Percentiles rank a stretch among this genome's conserved stretches.
Conservation (phyloP, 1,140 invertebrate genomes). For the Drosophila equinoxialis region DNA sequence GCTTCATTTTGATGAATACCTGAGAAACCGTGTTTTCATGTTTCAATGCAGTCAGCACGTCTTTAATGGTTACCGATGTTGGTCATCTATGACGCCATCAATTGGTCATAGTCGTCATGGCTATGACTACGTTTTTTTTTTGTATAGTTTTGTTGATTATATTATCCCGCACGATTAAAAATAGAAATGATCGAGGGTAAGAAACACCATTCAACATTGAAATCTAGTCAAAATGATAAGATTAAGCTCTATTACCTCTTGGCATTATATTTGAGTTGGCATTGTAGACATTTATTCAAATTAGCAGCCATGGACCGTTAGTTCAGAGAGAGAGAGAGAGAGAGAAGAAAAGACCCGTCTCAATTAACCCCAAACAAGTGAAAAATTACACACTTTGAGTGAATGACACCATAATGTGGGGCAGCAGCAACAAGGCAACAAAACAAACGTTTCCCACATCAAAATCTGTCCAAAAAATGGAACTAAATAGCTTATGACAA, state of each 20-base stretch:
- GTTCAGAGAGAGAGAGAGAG: background rate
- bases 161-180: slow-evolving; percentile 35
- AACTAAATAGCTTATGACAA: slow-evolving; percentile 1
- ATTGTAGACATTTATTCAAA: slow-evolving; percentile 65
- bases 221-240: slow-evolving; percentile 58
- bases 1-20: slow-evolving; percentile 24
- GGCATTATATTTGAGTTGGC: slow-evolving; percentile 10
- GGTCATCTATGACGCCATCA: slow-evolving; percentile 57
- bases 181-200: slow-evolving; percentile 60
- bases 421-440: background rate
- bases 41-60: slow-evolving; percentile 52
- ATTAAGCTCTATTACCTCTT: slow-evolving; percentile 42
- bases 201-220: slow-evolving; percentile 1
- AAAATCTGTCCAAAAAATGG: slow-evolving; percentile 37
- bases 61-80: slow-evolving; percentile 41
- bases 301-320: slow-evolving; percentile 42
- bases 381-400: slow-evolving; percentile 53
- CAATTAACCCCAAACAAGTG: slow-evolving; percentile 75
- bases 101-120: slow-evolving; percentile 44
- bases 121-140: slow-evolving; percentile 25
- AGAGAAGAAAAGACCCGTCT: slow-evolving; percentile 50
- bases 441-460: slow-evolving; percentile 26
- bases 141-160: slow-evolving; percentile 20
- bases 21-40: slow-evolving; percentile 15
- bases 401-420: slow-evolving; percentile 44